Conservation (phyloP, 2,113 vertebrate genomes). For the Leucopsar rothschildi region DNA sequence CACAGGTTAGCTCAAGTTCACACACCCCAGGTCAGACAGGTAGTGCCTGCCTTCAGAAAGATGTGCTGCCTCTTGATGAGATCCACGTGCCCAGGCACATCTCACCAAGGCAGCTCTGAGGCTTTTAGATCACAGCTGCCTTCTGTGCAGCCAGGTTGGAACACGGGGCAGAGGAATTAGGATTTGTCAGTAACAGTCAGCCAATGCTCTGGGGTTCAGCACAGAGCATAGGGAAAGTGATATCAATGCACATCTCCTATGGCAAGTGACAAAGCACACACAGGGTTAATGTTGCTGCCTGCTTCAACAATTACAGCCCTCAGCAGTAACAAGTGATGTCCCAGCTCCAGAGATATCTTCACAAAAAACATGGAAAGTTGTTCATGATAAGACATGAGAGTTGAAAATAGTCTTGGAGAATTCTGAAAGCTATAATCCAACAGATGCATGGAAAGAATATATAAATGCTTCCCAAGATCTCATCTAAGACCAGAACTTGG, state of each 20-base stretch:
- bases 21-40: fast-evolving
- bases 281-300: background rate
- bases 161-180: fast-evolving
- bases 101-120: fast-evolving
- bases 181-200: background rate
- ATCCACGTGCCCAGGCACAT: background rate
- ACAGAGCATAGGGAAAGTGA: background rate
- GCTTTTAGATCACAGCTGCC: background rate
- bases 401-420: background rate
- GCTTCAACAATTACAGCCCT: background rate
- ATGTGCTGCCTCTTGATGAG: background rate
- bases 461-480: slow-evolving; percentile 17
- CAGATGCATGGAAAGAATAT: background rate
- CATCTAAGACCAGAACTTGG: background rate
- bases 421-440: background rate
- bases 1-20: background rate
- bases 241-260: background rate
- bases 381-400: background rate
- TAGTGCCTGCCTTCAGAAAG: background rate
- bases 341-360: background rate
- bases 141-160: background rate
- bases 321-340: background rate
- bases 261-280: background rate
- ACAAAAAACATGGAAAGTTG: background rate
- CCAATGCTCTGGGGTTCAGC: background rate